Evolutionary conservation across 2,888 invertebrate genomes (phyloP), one percentile per base, ranked within the genome.

Genomic region (Barypeithes pellucidus): DNA sequence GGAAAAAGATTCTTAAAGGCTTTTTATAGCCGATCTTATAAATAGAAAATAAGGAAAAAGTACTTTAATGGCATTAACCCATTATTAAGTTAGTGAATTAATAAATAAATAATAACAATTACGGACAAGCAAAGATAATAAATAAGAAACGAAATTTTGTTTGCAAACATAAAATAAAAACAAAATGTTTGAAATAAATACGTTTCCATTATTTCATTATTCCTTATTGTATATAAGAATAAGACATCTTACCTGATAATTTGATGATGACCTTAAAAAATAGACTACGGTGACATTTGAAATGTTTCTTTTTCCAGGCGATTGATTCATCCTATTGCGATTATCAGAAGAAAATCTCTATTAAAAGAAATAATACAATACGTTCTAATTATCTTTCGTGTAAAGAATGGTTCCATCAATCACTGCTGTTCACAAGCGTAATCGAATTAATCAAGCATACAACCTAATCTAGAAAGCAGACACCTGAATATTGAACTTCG

Each of bases 401-500:
- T 22, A 47, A 47, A 50, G 24, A 50, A 50, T 16, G 5, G 1
- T 50, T 50, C 12, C 12, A 50, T 50, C 24, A 50, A 50, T 50
- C 50, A 50, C 50, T 50, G 50, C 50, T 50, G 50, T 50, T 22
- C 11, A 50, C 20, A 20, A 50, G 22, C 50, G 2, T 41, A 39
- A 39, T 39, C 39, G 39, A 43, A 14, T 47, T 47, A 47, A 47
- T 47, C 16, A 20, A 47, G 47, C 47, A 47, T 20, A 47, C 18
- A 20, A 20, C 47, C 47, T 47, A 47, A 47, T 47, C 47, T 47
- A 2, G 47, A 47, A 47, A 47, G 20, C 47, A 47, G 50, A 50
- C 22, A 50, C 50, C 50, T 50, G 50, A 50, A 22, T 50, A 50
- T 50, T 50, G 22, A 50, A 50, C 22, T 22, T 22, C 50, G 20